phyloP scores from a whole-genome alignment of 2,113 vertebrate species.

The Mustela nigripes region DNA sequence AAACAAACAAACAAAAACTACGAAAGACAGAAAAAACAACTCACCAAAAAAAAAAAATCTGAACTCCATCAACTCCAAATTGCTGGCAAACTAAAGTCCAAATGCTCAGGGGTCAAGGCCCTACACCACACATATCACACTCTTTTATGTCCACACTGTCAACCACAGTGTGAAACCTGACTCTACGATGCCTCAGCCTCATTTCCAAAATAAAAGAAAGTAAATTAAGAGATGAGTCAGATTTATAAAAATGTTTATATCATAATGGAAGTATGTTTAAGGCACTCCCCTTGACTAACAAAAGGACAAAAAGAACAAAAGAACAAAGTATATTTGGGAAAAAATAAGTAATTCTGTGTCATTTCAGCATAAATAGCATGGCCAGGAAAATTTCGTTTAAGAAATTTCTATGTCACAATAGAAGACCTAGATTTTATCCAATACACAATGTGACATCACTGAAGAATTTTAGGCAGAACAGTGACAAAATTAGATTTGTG shows the following conservation, averaged over 20 bases:
- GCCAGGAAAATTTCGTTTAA: neutral
- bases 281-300: neutral
- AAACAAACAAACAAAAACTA: neutral
- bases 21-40: neutral
- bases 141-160: neutral
- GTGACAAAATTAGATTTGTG: neutral
- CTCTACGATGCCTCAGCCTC: neutral
- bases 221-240: neutral
- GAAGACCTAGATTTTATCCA: neutral
- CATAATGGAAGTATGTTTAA: neutral
- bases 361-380: neutral
- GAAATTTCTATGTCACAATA: neutral
- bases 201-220: slow-evolving; percentile 5
- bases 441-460: slow-evolving; percentile 2
- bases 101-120: neutral
- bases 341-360: neutral
- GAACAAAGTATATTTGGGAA: slow-evolving; percentile 1
- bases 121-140: neutral
- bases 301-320: neutral
- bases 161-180: neutral
- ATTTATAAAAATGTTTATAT: neutral
- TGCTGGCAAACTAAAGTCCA: neutral
- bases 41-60: neutral
- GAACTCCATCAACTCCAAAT: neutral
- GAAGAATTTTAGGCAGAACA: slow-evolving; percentile 47